Evolutionary conservation across 1,140 invertebrate genomes (phyloP).

Genomic region (Drosophila triauraria): DNA sequence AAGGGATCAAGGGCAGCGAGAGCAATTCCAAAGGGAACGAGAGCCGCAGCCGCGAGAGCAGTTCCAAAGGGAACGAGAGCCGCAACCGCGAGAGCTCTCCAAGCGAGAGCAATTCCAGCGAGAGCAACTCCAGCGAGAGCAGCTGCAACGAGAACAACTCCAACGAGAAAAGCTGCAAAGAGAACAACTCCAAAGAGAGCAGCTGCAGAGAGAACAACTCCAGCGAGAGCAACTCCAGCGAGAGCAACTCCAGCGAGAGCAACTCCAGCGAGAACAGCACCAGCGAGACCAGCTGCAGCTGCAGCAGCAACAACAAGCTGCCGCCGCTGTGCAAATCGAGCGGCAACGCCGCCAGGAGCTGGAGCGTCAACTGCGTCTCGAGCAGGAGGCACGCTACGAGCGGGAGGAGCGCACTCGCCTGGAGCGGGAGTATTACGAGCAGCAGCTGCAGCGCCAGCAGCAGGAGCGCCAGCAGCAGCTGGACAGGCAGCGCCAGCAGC

Average conservation of each 20-base stretch:
- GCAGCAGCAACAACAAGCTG: slow-evolving; percentile 64
- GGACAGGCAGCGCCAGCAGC: slow-evolving; percentile 64
- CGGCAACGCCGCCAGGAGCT: slow-evolving; percentile 71
- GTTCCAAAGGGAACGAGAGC: slow-evolving; percentile 3
- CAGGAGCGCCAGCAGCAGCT: slow-evolving; percentile 64
- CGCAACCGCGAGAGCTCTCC: slow-evolving; percentile 22
- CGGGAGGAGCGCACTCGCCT: slow-evolving; percentile 64
- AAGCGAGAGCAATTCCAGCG: slow-evolving; percentile 39
- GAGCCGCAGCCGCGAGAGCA: slow-evolving; percentile 14
- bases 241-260: slow-evolving; percentile 33
- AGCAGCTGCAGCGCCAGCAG: slow-evolving; percentile 64
- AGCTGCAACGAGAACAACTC: slow-evolving; percentile 32
- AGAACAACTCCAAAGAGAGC: slow-evolving; percentile 21
- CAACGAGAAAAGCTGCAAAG: slow-evolving; percentile 28
- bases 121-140: slow-evolving; percentile 34
- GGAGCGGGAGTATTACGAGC: slow-evolving; percentile 71
- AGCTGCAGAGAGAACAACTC: slow-evolving; percentile 23
- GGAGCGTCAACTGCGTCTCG: slow-evolving; percentile 59
- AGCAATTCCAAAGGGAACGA: slow-evolving; percentile 1
- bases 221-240: slow-evolving; percentile 23
- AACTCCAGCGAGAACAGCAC: slow-evolving; percentile 27
- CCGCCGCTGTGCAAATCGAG: slow-evolving; percentile 71
- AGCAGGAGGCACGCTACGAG: slow-evolving; percentile 69
- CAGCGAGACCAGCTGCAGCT: slow-evolving; percentile 48
- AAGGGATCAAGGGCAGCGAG: slow-evolving; percentile 20